A percentile compares a stretch with the other conserved stretches of the same genome.
These are phyloP conservation scores for Myotis planiceps DNA, from an alignment of 2,797 vertebrate species.

Conservation along the genomic window DNA sequence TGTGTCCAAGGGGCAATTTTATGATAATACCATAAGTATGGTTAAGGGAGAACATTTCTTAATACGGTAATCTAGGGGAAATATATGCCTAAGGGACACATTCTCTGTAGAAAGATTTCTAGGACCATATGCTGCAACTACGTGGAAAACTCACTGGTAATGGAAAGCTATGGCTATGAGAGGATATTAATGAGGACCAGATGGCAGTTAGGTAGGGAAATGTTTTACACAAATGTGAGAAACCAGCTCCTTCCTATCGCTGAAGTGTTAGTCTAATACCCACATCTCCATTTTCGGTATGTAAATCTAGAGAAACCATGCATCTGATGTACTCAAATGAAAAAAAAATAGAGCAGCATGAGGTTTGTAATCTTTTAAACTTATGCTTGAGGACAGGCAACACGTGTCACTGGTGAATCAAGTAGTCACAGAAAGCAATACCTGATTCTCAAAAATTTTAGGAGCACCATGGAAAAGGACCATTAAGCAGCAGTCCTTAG, in stretches of 20 bases:
- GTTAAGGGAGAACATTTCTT: conserved; percentile 83
- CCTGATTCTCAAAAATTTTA: background rate
- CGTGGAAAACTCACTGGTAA: conserved; percentile 81
- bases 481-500: background rate
- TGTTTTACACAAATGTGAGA: conserved; percentile 75
- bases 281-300: conserved; percentile 66
- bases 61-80: conserved; percentile 84
- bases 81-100: conserved; percentile 82
- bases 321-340: conserved; percentile 49
- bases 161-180: conserved; percentile 81
- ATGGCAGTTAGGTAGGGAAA: conserved; percentile 83
- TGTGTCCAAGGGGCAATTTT: conserved; percentile 81
- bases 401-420: background rate
- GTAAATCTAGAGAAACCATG: conserved; percentile 77
- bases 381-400: background rate
- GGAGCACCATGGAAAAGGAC: background rate
- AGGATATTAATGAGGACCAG: conserved; percentile 85
- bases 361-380: conserved; percentile 50
- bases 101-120: conserved; percentile 76
- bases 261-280: conserved; percentile 74
- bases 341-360: background rate
- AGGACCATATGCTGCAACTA: conserved; percentile 82
- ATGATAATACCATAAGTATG: conserved; percentile 75
- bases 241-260: conserved; percentile 71
- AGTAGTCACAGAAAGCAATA: background rate